Evolutionary conservation across 2,797 vertebrate genomes (phyloP).

Genomic region (Alca torda): DNA sequence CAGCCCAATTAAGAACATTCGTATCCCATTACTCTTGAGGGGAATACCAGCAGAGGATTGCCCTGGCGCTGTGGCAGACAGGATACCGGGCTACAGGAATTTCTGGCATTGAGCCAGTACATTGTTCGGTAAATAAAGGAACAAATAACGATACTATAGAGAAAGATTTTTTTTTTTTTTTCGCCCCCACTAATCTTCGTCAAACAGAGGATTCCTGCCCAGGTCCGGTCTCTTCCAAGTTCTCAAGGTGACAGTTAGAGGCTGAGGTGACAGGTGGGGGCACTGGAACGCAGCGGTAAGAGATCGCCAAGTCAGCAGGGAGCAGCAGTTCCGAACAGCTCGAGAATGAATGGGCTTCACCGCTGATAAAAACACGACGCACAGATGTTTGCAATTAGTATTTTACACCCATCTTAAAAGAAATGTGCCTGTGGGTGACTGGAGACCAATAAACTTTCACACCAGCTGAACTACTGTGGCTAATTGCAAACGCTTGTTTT

Average conservation of each 20-base stretch:
- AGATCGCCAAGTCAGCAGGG: not conserved
- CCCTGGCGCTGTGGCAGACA: not conserved
- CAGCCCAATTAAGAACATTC: not conserved
- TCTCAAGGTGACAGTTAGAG: not conserved
- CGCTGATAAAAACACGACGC: not conserved
- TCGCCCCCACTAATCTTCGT: not conserved
- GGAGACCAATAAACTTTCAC: not conserved
- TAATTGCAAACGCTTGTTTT: not conserved
- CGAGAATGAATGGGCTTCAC: not conserved
- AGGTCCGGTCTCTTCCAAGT: not conserved
- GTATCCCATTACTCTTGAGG: not conserved
- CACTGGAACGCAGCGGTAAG: not conserved
- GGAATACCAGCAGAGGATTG: not conserved
- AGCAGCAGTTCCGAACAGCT: not conserved
- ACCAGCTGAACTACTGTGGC: not conserved
- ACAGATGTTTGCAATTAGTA: not conserved
- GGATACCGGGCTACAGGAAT: accelerated
- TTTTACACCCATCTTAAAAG: not conserved
- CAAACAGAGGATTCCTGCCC: not conserved
- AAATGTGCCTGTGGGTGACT: not conserved
- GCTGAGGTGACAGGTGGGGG: not conserved
- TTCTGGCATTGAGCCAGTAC: not conserved
- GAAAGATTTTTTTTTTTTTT: not conserved
- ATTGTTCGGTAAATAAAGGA: not conserved
- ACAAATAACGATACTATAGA: not conserved